Base-by-base conservation (phyloP, 2,113 vertebrate genomes). In the Hyaena hyaena region DNA sequence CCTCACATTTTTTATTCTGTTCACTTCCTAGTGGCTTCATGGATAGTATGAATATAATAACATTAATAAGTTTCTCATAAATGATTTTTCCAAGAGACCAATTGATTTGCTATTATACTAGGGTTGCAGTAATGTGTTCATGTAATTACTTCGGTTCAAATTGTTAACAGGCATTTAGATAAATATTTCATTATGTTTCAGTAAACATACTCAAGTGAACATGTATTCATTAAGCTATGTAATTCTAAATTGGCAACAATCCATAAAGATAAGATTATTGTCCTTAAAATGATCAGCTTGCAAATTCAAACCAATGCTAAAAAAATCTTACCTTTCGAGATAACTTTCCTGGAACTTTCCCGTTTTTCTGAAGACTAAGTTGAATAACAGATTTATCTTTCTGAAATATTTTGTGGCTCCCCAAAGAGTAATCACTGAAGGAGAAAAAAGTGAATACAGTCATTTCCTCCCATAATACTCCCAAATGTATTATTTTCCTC, bases 351-450 rank as follows among this genome's bases (percentile, higher is more conserved):
- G 89, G 96, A 87, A 19, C 0, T 7, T 43, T 43, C 0, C 0
- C 43, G 0, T 61, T 0, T 33, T 9, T 95, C 74, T 98, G 98
- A 0, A 99, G 98, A 23, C 0, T 91, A 90, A 99, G 98, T 26
- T 98, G 98, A 95, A 98, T 63, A 55, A 89, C 88, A 66, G 96
- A 81, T 45, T 61, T 96, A 19, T 97, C 91, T 96, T 99, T 99
- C 93, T 86, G 98, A 89, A 99, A 98, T 50, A 88, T 95, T 90
- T 96, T 97, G 7, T 99, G 98, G 61, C 98, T 98, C 43, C 98
- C 98, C 97, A 99, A 97, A 65, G 85, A 61, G 24, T 58, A 91
- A 50, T 91, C 61, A 35, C 98, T 99, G 88, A 73, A 97, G 43
- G 77, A 14, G 17, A 74, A 84, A 58, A 95, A 96, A 71, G 89